Conservation (phyloP, 2,797 vertebrate genomes). For the Squalus acanthias region DNA sequence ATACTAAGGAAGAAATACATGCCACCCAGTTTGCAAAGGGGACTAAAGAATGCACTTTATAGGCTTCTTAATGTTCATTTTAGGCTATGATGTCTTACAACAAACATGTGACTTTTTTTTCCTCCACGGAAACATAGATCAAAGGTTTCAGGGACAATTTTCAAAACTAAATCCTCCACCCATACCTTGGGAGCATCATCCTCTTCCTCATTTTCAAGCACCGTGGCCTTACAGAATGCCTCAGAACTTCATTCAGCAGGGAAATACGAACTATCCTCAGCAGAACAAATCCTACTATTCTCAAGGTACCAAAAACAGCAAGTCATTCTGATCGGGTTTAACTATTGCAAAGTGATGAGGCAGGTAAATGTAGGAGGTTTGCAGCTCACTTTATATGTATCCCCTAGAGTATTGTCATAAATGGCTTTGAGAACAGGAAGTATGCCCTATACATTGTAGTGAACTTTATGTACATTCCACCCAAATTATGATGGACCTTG, state of each 20-base stretch:
- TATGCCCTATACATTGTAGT: not conserved
- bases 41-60: not conserved
- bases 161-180: conserved; percentile 70
- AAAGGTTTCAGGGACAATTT: conserved; percentile 77
- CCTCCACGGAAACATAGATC: conserved; percentile 61
- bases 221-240: conserved; percentile 91
- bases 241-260: conserved; percentile 87
- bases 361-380: conserved; percentile 1
- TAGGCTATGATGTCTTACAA: conserved; percentile 51
- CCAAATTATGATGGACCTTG: not conserved
- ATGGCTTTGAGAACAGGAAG: not conserved
- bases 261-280: conserved; percentile 72
- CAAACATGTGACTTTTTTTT: conserved; percentile 50
- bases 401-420: not conserved
- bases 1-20: not conserved
- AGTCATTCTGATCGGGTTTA: conserved; percentile 17
- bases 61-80: conserved; percentile 41
- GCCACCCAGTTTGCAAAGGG: not conserved
- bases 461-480: not conserved
- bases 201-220: conserved; percentile 72
- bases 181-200: conserved; percentile 79
- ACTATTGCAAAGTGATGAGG: conserved; percentile 1
- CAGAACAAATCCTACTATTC: conserved; percentile 80
- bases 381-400: not conserved
- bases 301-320: conserved; percentile 65